Conservation (phyloP, 2,888 invertebrate species). For the Eilema sororculum region DNA sequence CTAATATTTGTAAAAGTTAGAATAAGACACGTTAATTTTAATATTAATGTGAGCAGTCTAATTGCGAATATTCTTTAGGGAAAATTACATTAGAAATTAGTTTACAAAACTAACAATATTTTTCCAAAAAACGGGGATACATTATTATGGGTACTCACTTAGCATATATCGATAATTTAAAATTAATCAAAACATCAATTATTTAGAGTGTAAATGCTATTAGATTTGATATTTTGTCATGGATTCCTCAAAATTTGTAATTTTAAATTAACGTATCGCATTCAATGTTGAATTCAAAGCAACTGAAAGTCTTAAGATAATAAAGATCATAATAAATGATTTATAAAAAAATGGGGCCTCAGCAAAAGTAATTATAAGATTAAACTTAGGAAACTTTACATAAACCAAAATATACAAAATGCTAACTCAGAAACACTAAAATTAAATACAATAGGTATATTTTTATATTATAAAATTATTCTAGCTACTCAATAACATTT, state of each 20-base stretch:
- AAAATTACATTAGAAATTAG: not conserved
- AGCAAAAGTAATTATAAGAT: constrained; percentile 36
- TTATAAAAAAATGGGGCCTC: constrained; percentile 41
- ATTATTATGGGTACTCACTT: not conserved
- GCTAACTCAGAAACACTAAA: constrained; percentile 40
- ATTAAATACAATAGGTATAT: constrained; percentile 41
- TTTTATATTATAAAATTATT: constrained; percentile 69
- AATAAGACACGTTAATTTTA: constrained; percentile 27
- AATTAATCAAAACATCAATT: not conserved
- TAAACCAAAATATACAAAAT: constrained; percentile 52
- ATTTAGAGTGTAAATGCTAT: not conserved
- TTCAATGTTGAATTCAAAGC: not conserved
- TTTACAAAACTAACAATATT: not conserved
- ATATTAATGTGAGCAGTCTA: constrained; percentile 16
- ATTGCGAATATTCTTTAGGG: constrained; percentile 6
- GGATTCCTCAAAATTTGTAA: not conserved
- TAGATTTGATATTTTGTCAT: not conserved
- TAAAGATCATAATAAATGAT: not conserved
- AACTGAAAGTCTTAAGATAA: not conserved
- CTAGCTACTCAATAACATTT: constrained; percentile 77
- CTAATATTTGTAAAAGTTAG: constrained; percentile 27
- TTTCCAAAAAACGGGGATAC: constrained; percentile 39
- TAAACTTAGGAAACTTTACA: constrained; percentile 40
- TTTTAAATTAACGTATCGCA: not conserved
- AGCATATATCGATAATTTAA: not conserved